A percentile compares a stretch with the other conserved stretches of the same genome.
Conservation (phyloP, 2,888 invertebrate species). For the Drosophila mettleri region DNA sequence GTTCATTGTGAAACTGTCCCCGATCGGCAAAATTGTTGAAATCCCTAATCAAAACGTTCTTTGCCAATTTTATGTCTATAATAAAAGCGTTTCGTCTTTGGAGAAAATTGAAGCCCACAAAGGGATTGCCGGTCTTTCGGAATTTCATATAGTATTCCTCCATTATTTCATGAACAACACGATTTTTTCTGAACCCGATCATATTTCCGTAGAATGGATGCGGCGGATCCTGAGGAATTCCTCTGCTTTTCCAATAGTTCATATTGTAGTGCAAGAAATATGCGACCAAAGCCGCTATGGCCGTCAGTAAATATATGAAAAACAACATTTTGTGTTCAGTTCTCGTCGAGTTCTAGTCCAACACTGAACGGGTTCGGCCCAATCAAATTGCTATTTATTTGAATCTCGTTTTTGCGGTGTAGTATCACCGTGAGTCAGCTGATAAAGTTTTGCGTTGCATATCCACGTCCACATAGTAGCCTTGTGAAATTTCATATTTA, state of each 20-base stretch:
- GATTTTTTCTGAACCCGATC: slow-evolving; percentile 47
- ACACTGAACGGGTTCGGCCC: slow-evolving; percentile 4
- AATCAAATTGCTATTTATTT: neutral
- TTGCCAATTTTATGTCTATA: slow-evolving; percentile 61
- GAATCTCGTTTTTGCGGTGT: neutral
- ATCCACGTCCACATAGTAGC: neutral
- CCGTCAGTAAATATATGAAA: slow-evolving; percentile 53
- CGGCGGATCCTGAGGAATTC: slow-evolving; percentile 54
- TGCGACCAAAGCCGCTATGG: slow-evolving; percentile 41
- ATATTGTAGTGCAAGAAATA: slow-evolving; percentile 35
- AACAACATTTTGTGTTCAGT: slow-evolving; percentile 36
- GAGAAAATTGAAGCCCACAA: slow-evolving; percentile 70
- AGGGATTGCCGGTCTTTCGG: slow-evolving; percentile 51
- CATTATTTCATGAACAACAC: slow-evolving; percentile 38
- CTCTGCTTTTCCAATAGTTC: slow-evolving; percentile 53
- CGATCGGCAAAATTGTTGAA: slow-evolving; percentile 83
- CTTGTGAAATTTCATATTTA: neutral
- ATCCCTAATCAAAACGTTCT: slow-evolving; percentile 68
- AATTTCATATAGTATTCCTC: slow-evolving; percentile 55
- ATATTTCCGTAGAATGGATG: slow-evolving; percentile 58
- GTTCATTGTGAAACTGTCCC: slow-evolving; percentile 78
- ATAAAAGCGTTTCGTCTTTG: slow-evolving; percentile 53
- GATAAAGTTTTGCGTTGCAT: neutral
- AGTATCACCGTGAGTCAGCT: neutral
- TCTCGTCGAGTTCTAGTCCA: neutral